Evolutionary conservation across 37 sponge, comb jelly and placozoan genomes (phyloP), one percentile per base, ranked within the genome.

Genomic region (Beroe ovata): DNA sequence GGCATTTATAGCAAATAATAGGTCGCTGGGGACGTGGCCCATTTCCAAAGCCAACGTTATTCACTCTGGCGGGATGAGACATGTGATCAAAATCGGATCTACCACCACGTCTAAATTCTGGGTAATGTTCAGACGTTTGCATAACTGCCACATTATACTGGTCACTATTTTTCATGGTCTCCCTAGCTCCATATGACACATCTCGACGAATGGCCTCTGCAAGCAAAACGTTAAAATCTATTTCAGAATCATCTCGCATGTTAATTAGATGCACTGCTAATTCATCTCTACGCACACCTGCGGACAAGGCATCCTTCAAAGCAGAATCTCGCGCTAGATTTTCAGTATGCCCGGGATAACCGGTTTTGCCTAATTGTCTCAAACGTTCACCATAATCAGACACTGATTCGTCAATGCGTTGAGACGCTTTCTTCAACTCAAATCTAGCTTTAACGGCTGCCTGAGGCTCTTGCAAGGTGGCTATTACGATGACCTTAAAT

Each of bases 181-280:
- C 19, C 16, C 71, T 3, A 30, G 38, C 71, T 71, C 2, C 3
- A 28, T 71, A 71, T 8, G 71, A 71, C 8, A 38, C 32, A 36
- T 71, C 71, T 34, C 29, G 71, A 35, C 28, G 21, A 2, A 71
- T 28, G 6, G 71, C 71, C 34, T 71, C 71, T 35, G 35, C 71
- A 6, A 71, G 71, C 36, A 71, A 6, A 8, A 4, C 71, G 21
- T 18, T 2, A 71, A 71, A 71, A 33, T 35, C 1, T 38, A 35
- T 21, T 6, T 71, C 71, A 20, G 38, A 36, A n/a, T n/a, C n/a
- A n/a, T n/a, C n/a, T n/a, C n/a, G n/a, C 29, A 71, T 4, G 35
- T 34, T 71, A 38, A 71, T 34, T 6, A 71, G 71, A 34, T 6
- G 32, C 6, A 34, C 36, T 6, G 20, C 36, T 2, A 71, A 21